Evolutionary conservation across 1,140 invertebrate genomes (phyloP), one percentile per base, ranked within the genome.

Genomic region (Drosophila baimaii): DNA sequence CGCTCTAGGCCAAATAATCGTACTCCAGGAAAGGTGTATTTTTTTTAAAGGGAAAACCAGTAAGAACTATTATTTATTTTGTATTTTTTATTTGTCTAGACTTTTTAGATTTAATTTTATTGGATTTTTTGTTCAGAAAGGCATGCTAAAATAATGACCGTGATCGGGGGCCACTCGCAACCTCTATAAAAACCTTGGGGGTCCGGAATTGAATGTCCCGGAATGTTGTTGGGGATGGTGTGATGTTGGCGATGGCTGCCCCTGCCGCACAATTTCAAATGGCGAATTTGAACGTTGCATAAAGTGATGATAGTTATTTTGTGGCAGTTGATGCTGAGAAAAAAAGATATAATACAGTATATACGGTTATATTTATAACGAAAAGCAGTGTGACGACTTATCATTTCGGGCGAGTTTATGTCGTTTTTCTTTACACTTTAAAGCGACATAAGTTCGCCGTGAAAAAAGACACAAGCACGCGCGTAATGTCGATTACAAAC

Each of bases 131-230:
- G 59, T 73, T 90, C 52, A 91, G 77, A 92, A 91, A 81, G 88
- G 91, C 79, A 89, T 91, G 80, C 81, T 90, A 79, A 91, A 92
- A 86, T 90, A 91, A 68, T 80, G 73, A 70, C 81, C 88, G 72
- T 79, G 72, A 74, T 92, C 84, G 70, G 79, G 85, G 75, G 77
- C 91, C 68, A 91, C 77, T 78, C 79, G 78, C 76, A 91, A 81
- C 82, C 82, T 92, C 88, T 92, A 92, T 92, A 92, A 92, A 82
- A 90, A 92, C 63, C 91, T 81, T 59, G 91, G 90, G 77, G 91
- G 91, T 68, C 82, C 85, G 54, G 91, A 85, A 84, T 92, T 90
- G 58, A 90, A 90, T 74, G 82, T 77, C 68, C 90, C 91, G 70
- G 88, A 73, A 64, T 91, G 70, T 44, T 79, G 70, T 37, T 79